phyloP scores from a whole-genome alignment of 2,113 vertebrate genomes.

The Campylomormyrus tamandua region DNA sequence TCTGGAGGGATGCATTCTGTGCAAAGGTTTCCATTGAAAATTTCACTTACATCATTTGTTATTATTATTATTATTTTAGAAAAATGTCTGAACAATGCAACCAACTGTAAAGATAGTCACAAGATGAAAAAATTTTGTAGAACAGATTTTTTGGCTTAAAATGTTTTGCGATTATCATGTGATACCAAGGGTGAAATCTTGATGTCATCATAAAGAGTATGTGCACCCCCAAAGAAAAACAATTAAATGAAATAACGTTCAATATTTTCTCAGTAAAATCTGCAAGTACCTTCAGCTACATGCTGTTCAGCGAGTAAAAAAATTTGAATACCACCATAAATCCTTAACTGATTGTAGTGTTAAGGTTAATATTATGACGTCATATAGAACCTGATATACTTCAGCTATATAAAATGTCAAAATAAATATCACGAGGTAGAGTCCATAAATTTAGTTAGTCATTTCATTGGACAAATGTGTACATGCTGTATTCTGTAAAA shows the following conservation, averaged over 20 bases:
- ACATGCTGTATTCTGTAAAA: background rate
- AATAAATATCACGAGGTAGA: background rate
- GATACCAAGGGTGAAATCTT: background rate
- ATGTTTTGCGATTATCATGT: background rate
- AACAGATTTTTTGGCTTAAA: background rate
- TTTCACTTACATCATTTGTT: background rate
- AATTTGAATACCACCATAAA: slow-evolving; percentile 10
- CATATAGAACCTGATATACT: background rate
- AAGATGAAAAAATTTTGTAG: background rate
- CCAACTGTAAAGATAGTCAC: background rate
- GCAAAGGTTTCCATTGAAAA: background rate
- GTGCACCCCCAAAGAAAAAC: background rate
- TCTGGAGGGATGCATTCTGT: background rate
- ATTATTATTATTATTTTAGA: background rate
- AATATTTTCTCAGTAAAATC: slow-evolving; percentile 6
- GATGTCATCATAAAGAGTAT: background rate
- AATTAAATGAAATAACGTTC: background rate
- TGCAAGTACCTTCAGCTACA: background rate
- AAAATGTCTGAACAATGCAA: background rate
- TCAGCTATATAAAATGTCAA: background rate
- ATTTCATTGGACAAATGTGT: background rate
- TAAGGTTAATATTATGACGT: background rate
- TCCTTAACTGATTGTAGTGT: slow-evolving; percentile 12
- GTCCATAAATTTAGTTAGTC: background rate
- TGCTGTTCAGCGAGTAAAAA: slow-evolving; percentile 4